Evolutionary conservation across 2,888 invertebrate genomes (phyloP), one percentile per base, ranked within the genome.

Genomic region (Poecilobothrus nobilitatus): DNA sequence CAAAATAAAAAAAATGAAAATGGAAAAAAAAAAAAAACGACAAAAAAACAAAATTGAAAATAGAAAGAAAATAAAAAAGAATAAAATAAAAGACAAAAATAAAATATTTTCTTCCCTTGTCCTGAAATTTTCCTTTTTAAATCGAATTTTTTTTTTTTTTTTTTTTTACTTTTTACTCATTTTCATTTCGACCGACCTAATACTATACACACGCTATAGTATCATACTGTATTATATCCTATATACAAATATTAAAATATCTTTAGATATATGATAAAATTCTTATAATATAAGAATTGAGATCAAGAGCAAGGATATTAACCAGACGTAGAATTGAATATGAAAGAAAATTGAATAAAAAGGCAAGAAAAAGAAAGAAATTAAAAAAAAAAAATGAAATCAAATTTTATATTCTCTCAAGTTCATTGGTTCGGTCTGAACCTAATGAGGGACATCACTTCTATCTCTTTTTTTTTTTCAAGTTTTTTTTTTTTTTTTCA

Each of bases 261-360:
- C 27, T 27, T 27, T 4, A 27, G 27, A 27, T 27, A 27, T 27
- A 27, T 4, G 5, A 27, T 4, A 27, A 27, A 27, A 27, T 27
- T 5, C 27, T 4, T 27, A 27, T 5, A 27, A 27, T 27, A 27
- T 27, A 27, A n/a, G 15, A 53, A 53, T 53, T 15, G 53, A 53
- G 53, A 53, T 53, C 53, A 53, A 53, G 53, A 53, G 53, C 53
- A 53, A 53, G 53, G 53, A 53, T 53, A 53, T 53, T 53, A 53
- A 53, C 53, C 53, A 53, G 53, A 53, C 53, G 53, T 6, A 53
- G n/a, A 15, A 53, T 12, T 10, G 37, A 53, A 53, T 18, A 53
- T 12, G 53, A n/a, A 53, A 53, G n/a, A 53, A 53, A 53, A 53
- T 18, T 18, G 9, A 53, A 53, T 12, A 53, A n/a, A 53, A 44